phyloP scores from a whole-genome alignment of 2,113 vertebrate genomes.

The Nanorana parkeri region DNA sequence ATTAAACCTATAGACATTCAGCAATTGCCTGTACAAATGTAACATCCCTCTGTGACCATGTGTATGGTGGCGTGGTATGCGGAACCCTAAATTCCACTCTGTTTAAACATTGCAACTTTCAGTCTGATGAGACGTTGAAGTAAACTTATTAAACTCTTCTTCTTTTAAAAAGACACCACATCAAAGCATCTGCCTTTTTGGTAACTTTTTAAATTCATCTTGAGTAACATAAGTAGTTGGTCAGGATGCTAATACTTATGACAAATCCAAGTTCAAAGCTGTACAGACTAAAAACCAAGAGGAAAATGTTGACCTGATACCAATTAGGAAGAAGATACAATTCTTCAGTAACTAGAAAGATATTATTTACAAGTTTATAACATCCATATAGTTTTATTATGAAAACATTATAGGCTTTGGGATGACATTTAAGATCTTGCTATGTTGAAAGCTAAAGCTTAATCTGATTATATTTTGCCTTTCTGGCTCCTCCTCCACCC shows the following conservation, averaged over 20 bases:
- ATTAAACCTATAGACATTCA: no score
- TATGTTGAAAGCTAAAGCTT: no score
- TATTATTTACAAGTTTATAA: no score
- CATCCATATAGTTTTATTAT: no score
- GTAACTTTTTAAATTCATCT: neutral
- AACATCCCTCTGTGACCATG: neutral
- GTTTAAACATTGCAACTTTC: conserved; percentile 2
- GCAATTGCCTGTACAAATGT: neutral
- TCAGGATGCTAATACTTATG: neutral
- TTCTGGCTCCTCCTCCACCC: no score
- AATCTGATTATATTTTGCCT: no score
- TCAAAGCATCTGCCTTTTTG: neutral
- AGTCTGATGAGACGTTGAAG: neutral
- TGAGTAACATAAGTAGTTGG: neutral
- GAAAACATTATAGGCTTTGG: no score
- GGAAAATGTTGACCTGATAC: no score
- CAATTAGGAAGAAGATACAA: no score
- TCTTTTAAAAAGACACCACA: neutral
- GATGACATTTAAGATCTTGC: no score
- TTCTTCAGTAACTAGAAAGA: no score
- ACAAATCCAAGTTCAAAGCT: neutral
- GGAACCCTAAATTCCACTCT: neutral
- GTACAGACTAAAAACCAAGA: neutral
- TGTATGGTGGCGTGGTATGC: neutral
- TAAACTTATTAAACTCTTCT: neutral